phyloP scores from a whole-genome alignment of 2,113 vertebrate genomes.

The Capreolus pygargus region DNA sequence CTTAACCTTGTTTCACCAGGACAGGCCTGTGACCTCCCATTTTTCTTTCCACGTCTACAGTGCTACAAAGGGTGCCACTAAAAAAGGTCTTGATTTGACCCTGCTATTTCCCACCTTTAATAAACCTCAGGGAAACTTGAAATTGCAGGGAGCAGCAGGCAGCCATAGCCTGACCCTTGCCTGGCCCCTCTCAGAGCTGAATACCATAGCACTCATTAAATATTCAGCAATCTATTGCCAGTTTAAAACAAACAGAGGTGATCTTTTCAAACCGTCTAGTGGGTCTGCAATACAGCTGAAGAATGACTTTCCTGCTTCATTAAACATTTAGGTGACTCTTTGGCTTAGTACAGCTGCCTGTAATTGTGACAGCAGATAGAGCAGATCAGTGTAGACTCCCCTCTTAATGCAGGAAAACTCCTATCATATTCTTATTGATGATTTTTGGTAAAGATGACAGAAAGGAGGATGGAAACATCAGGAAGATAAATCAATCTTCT shows the following conservation, averaged over 20 bases:
- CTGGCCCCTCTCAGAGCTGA: slow-evolving; percentile 21
- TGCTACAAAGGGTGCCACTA: neutral
- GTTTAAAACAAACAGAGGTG: slow-evolving; percentile 62
- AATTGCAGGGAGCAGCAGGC: slow-evolving; percentile 45
- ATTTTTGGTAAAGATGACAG: slow-evolving; percentile 26
- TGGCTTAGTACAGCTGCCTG: slow-evolving; percentile 17
- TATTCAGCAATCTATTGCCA: slow-evolving; percentile 61
- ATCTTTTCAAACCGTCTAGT: slow-evolving; percentile 62
- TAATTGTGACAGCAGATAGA: neutral
- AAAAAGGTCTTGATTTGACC: neutral
- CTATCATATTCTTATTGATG: neutral
- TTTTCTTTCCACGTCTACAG: neutral
- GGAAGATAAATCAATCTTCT: neutral
- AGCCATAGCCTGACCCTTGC: slow-evolving; percentile 40
- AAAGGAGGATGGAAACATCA: neutral
- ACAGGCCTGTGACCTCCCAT: neutral
- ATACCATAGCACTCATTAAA: slow-evolving; percentile 55
- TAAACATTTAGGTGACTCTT: slow-evolving; percentile 70
- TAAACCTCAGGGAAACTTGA: neutral
- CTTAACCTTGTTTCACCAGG: neutral
- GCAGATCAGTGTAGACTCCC: neutral
- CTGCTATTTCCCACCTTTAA: neutral
- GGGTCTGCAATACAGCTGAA: slow-evolving; percentile 47
- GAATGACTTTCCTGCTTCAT: slow-evolving; percentile 65
- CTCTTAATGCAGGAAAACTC: neutral